Percentiles rank a stretch among this genome's conserved stretches.
Conservation (phyloP, 1,140 invertebrate species). For the Dreissena rostriformis region DNA sequence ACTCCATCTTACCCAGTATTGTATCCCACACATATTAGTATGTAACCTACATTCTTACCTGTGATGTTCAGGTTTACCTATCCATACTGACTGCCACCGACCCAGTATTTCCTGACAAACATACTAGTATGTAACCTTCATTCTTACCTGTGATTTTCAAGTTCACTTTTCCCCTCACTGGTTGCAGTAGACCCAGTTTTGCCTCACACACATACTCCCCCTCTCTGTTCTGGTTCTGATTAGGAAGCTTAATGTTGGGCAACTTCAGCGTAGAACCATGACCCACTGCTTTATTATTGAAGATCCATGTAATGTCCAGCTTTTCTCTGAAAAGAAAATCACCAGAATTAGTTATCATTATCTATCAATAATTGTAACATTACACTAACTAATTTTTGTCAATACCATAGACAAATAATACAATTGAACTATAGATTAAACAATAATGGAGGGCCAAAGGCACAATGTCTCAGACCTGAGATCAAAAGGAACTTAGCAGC, state of each 20-base stretch:
- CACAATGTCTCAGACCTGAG: not conserved
- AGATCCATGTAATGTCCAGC: not conserved
- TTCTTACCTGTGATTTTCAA: conserved; percentile 32
- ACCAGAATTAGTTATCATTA: no score
- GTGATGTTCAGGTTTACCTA: not conserved
- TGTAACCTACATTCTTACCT: not conserved
- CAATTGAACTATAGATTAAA: not conserved
- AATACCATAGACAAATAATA: not conserved
- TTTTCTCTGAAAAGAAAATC: not conserved
- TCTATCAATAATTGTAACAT: no score
- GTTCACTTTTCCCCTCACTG: not conserved
- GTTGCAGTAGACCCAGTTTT: not conserved
- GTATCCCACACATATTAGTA: not conserved
- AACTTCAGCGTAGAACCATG: not conserved
- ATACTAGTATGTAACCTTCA: not conserved
- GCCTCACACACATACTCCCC: conserved; percentile 35
- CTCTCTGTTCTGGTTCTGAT: not conserved
- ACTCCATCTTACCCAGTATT: not conserved
- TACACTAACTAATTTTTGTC: not conserved
- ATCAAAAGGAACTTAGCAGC: not conserved
- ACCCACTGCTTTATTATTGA: not conserved
- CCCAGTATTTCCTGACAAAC: not conserved
- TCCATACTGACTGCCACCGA: not conserved
- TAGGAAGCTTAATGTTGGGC: not conserved
- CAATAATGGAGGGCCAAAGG: not conserved